Evolutionary conservation across 2,797 vertebrate genomes (phyloP).

Genomic region (Sebastes minor): DNA sequence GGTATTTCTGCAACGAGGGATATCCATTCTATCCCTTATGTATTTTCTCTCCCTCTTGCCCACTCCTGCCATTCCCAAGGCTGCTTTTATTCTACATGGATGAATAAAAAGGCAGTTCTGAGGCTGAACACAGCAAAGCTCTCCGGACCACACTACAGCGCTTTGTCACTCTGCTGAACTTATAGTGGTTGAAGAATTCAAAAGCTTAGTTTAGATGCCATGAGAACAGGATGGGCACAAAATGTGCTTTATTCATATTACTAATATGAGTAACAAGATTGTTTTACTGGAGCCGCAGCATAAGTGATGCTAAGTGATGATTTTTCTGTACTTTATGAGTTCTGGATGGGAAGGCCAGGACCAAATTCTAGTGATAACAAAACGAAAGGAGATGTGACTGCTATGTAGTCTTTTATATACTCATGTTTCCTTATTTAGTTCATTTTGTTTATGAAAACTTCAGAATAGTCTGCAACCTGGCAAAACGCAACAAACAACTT

Average conservation of each 20-base stretch:
- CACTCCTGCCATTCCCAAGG: conserved; percentile 50
- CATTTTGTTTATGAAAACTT: not conserved
- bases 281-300: not conserved
- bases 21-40: conserved; percentile 32
- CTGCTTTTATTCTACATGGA: conserved; percentile 73
- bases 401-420: not conserved
- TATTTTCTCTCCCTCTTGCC: conserved; percentile 31
- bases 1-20: conserved; percentile 20
- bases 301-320: not conserved
- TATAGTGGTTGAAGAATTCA: conserved; percentile 2
- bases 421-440: not conserved
- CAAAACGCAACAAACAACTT: not conserved
- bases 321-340: not conserved
- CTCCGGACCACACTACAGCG: conserved; percentile 25
- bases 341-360: not conserved
- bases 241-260: not conserved
- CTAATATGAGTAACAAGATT: not conserved
- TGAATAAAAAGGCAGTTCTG: conserved; percentile 59
- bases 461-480: not conserved
- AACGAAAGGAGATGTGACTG: not conserved
- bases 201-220: conserved; percentile 15
- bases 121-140: conserved; percentile 53
- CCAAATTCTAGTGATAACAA: not conserved
- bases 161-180: conserved; percentile 39
- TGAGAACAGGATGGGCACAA: conserved; percentile 6